Percentiles rank a stretch among this genome's conserved stretches.
Evolutionary conservation across 2,888 invertebrate genomes (phyloP).

Genomic region (Odontocerum albicorne): DNA sequence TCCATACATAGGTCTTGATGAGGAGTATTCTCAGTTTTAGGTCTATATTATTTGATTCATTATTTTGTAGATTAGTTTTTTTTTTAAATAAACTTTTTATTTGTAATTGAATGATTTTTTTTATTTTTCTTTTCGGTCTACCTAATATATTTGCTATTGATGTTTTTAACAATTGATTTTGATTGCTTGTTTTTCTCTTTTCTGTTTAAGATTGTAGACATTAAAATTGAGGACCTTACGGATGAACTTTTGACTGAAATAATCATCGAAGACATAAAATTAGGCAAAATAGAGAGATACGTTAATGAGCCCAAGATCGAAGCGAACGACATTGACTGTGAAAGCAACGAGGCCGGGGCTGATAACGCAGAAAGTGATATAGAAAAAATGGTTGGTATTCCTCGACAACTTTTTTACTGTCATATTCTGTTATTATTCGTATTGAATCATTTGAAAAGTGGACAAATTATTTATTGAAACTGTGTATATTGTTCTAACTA

Average conservation of each 20-base stretch:
- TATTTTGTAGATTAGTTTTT: too few relatives aligned
- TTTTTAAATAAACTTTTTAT: too few relatives aligned
- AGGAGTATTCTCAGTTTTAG: too few relatives aligned
- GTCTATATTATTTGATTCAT: too few relatives aligned
- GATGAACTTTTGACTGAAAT: constrained; percentile 19
- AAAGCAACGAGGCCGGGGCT: constrained; percentile 3
- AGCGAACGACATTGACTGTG: constrained; percentile 9
- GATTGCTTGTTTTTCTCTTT: not conserved
- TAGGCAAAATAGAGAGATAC: constrained; percentile 23
- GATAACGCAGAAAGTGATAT: constrained; percentile 16
- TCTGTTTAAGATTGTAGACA: constrained; percentile 8
- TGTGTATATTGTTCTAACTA: too few relatives aligned
- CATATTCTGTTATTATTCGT: too few relatives aligned
- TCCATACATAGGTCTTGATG: too few relatives aligned
- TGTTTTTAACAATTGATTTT: not conserved
- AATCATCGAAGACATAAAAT: constrained; percentile 27
- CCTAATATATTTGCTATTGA: constrained; percentile 4
- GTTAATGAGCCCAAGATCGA: constrained; percentile 25
- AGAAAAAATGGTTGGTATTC: constrained; percentile 22
- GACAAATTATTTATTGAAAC: too few relatives aligned
- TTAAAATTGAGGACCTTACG: constrained; percentile 20
- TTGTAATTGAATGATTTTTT: too few relatives aligned
- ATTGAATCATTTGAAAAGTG: too few relatives aligned
- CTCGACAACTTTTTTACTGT: too few relatives aligned
- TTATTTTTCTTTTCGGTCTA: too few relatives aligned